phyloP scores from a whole-genome alignment of 2,113 vertebrate species.

The Coryphaenoides rupestris region DNA sequence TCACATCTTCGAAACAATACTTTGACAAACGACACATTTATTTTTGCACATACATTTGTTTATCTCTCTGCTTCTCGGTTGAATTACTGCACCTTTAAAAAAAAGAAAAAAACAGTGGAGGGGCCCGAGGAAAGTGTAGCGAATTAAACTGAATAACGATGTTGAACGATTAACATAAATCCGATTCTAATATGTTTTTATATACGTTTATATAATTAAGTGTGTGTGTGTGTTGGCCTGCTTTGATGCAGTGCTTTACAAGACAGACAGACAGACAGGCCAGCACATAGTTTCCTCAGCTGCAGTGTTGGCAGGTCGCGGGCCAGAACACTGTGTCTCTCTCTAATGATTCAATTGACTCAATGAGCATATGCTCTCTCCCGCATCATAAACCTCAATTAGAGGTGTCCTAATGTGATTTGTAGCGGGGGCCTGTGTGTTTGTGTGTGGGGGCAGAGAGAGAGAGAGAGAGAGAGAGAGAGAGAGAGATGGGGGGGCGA shows the following conservation, averaged over 20 bases:
- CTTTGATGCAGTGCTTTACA: constrained; percentile 30
- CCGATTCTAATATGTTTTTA: no score
- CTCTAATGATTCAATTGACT: constrained; percentile 73
- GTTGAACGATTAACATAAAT: no score
- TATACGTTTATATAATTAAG: constrained; percentile 20
- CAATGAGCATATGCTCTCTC: constrained; percentile 76
- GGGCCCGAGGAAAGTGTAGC: no score
- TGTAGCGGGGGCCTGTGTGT: constrained; percentile 37
- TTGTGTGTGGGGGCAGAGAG: background rate
- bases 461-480: constrained; percentile 4
- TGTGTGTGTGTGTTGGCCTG: constrained; percentile 16
- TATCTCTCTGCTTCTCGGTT: no score
- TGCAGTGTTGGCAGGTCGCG: constrained; percentile 61
- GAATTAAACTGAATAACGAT: no score
- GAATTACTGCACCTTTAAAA: no score
- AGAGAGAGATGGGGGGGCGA: background rate
- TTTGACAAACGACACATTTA: no score
- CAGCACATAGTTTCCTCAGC: constrained; percentile 55
- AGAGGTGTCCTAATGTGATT: constrained; percentile 71
- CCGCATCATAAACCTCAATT: constrained; percentile 74
- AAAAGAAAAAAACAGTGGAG: no score
- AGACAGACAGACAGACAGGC: constrained; percentile 24
- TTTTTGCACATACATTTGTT: no score
- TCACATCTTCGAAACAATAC: no score
- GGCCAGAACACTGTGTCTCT: constrained; percentile 63